Percentiles rank a stretch among this genome's conserved stretches.
These are phyloP conservation scores for Halocynthia aurantium DNA, from an alignment of 23 tunicate species.

Conservation along the genomic window DNA sequence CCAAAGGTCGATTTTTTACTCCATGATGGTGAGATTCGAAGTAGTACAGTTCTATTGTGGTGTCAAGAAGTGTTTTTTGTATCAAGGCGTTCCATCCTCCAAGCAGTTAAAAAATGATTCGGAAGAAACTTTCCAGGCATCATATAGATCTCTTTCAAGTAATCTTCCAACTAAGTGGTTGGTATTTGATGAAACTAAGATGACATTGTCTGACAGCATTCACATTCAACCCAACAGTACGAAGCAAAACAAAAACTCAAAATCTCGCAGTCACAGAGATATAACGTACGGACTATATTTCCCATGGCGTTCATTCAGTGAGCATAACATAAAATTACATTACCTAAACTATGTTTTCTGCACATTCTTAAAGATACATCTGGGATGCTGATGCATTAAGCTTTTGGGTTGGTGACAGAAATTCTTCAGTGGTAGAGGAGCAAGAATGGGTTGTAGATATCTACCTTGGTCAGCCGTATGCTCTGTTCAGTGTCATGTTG, in stretches of 20 bases:
- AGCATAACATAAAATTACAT: background rate
- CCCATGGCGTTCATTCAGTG: background rate
- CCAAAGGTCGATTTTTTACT: no score
- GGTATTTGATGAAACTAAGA: slow-evolving; percentile 22
- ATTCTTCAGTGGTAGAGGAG: background rate
- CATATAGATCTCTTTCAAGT: background rate
- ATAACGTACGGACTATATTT: slow-evolving; percentile 4
- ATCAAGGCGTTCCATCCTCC: no score
- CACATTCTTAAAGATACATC: slow-evolving; percentile 22
- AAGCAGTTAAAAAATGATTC: no score
- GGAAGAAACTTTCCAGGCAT: no score
- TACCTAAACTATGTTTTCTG: background rate
- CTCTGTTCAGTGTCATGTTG: slow-evolving; percentile 45
- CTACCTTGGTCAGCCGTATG: slow-evolving; percentile 38
- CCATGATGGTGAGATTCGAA: no score
- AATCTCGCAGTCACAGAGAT: slow-evolving; percentile 1
- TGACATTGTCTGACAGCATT: slow-evolving; percentile 44
- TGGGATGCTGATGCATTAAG: slow-evolving; percentile 58
- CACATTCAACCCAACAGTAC: background rate
- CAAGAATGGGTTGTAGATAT: slow-evolving; percentile 39
- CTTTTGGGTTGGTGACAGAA: slow-evolving; percentile 34
- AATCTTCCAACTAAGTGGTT: slow-evolving; percentile 27
- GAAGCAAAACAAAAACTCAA: background rate
- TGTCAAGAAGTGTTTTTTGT: no score
- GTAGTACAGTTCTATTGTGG: no score